Base-by-base conservation (phyloP, 1,140 invertebrate genomes). In the Neomicropteryx cornuta region DNA sequence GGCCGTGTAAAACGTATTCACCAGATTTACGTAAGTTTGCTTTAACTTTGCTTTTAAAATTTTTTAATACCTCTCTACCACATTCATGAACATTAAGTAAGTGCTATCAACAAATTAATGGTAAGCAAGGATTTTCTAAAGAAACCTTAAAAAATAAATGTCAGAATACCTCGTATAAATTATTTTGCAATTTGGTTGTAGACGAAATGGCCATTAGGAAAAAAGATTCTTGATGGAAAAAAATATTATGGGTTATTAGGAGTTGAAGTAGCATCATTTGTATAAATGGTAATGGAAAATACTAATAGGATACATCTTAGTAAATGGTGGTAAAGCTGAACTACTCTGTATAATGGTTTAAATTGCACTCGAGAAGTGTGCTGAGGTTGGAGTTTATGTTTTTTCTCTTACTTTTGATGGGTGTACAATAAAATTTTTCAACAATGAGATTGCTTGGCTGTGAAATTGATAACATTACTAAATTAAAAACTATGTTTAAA, bases 31-130 rank as follows among this genome's bases (percentile, higher is more conserved):
- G 37, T 18, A 33, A 33, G 13, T 33, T 33, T 20, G 21, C 36
- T 34, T n/a, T n/a, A n/a, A n/a, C n/a, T n/a, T n/a, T n/a, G n/a
- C n/a, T n/a, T n/a, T n/a, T n/a, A n/a, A n/a, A n/a, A n/a, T n/a
- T n/a, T n/a, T n/a, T n/a, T n/a, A n/a, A n/a, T n/a, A n/a, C n/a
- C n/a, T n/a, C n/a, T 55, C 46, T 48, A 37, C 63, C 62, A 28
- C 56, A 64, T 50, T 50, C 50, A 13, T 46, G 44, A 13, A 62
- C 53, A 5, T 37, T 67, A 23, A 41, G 35, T n/a, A 55, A 48
- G 28, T 67, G 60, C 60, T 65, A 66, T 42, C 18, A 38, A 30
- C 45, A 37, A 20, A 48, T 56, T 11, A 44, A 61, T 42, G 56
- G 52, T n/a, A n/a, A n/a, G n/a, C n/a, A n/a, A n/a, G n/a, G n/a